phyloP scores from a whole-genome alignment of 2,113 vertebrate genomes.

The Kobus ellipsiprymnus region DNA sequence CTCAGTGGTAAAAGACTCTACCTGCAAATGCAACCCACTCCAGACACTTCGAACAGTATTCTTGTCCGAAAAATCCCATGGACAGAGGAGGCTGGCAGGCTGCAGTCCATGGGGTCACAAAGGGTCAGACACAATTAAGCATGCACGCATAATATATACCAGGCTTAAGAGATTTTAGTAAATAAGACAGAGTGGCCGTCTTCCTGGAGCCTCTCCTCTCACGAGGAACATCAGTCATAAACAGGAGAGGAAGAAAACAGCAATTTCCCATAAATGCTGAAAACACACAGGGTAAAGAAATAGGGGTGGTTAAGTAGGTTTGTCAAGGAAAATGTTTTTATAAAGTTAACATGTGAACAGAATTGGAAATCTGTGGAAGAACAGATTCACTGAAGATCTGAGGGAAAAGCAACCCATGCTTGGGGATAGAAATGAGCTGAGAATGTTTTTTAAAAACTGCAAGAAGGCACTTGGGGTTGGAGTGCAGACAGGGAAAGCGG shows the following conservation, averaged over 20 bases:
- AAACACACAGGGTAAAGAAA: not conserved
- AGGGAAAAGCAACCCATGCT: not conserved
- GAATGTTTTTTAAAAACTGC: not conserved
- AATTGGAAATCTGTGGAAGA: not conserved
- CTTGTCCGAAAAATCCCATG: not conserved
- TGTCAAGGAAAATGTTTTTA: not conserved
- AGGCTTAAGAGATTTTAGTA: not conserved
- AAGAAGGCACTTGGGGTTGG: not conserved
- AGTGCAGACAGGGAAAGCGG: not conserved
- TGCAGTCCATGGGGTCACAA: not conserved
- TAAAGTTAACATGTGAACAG: not conserved
- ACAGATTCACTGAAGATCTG: not conserved
- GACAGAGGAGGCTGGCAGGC: not conserved
- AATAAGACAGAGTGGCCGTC: not conserved
- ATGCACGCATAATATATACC: not conserved
- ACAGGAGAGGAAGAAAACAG: not conserved
- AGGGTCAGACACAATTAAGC: not conserved
- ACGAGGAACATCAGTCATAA: not conserved
- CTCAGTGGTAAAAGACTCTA: not conserved
- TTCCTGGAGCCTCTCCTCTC: not conserved
- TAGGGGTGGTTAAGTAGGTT: not conserved
- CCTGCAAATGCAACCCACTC: not conserved
- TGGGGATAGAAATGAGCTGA: not conserved
- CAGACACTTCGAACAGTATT: not conserved
- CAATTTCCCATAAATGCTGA: not conserved